A percentile compares a stretch with the other conserved stretches of the same genome.
Evolutionary conservation across 1,140 invertebrate genomes (phyloP).

Genomic region (Euura saliciscinereae): DNA sequence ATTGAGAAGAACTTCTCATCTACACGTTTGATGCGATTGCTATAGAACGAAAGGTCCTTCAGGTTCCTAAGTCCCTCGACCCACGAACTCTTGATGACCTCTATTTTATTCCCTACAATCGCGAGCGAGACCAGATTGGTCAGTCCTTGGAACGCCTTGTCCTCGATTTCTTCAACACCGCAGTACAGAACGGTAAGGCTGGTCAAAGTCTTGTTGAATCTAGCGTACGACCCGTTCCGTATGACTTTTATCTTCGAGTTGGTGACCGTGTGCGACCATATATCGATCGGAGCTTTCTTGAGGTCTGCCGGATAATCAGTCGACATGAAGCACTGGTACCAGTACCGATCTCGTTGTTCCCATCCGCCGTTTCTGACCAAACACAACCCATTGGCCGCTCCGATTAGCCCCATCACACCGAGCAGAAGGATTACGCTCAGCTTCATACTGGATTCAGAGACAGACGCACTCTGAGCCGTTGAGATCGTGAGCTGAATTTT

Average conservation of each 20-base stretch:
- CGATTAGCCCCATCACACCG: background rate
- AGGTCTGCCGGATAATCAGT: slow-evolving; percentile 5
- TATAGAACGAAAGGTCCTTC: slow-evolving; percentile 15
- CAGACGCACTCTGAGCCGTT: background rate
- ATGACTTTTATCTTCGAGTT: slow-evolving; percentile 19
- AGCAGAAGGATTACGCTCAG: background rate
- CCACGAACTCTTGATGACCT: slow-evolving; percentile 20
- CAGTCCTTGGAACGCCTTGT: slow-evolving; percentile 21
- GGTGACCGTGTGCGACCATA: slow-evolving; percentile 15
- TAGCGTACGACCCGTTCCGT: slow-evolving; percentile 8
- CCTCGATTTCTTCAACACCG: slow-evolving; percentile 24
- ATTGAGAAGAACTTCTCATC: slow-evolving; percentile 18
- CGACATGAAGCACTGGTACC: background rate
- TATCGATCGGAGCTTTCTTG: slow-evolving; percentile 14
- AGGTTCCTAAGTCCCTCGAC: slow-evolving; percentile 22
- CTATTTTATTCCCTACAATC: slow-evolving; percentile 20
- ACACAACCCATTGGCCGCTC: background rate
- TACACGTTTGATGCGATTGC: slow-evolving; percentile 16
- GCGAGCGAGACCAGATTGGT: slow-evolving; percentile 20
- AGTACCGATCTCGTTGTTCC: background rate
- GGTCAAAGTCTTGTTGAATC: slow-evolving; percentile 14
- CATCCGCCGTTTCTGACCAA: background rate
- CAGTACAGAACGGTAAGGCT: slow-evolving; percentile 19
- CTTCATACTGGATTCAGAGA: background rate
- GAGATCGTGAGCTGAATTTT: background rate